A percentile compares a stretch with the other conserved stretches of the same genome.
Conservation (phyloP, 2,797 vertebrate species). For the Heterohyrax brucei region DNA sequence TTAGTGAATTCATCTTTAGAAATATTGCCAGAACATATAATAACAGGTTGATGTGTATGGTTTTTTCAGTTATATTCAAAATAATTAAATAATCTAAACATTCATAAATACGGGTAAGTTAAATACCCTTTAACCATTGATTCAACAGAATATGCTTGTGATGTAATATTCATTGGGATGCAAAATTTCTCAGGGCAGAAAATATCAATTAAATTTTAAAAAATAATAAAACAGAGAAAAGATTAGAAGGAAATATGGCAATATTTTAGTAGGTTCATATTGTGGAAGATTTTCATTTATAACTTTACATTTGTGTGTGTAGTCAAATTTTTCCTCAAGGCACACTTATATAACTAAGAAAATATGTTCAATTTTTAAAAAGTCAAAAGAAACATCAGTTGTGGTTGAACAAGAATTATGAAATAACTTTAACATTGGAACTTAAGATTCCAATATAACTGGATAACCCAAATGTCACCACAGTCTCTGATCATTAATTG, state of each 20-base stretch:
- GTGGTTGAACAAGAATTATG: conserved; percentile 23
- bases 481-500: conserved; percentile 56
- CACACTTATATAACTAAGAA: not conserved
- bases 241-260: not conserved
- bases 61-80: not conserved
- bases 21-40: not conserved
- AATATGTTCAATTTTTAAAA: not conserved
- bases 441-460: conserved; percentile 68
- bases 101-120: not conserved
- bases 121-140: not conserved
- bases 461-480: conserved; percentile 74
- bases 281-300: not conserved
- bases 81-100: not conserved
- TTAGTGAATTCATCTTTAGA: not conserved
- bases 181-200: not conserved
- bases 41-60: not conserved
- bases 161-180: not conserved
- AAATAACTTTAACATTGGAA: conserved; percentile 61
- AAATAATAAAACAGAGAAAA: not conserved
- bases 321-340: not conserved
- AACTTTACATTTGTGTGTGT: not conserved
- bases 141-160: not conserved
- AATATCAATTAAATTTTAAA: not conserved
- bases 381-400: not conserved
- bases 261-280: not conserved